These are phyloP conservation scores for Pseudomugil tenellus DNA, from an alignment of 2,797 vertebrate genomes.

Conservation along the genomic window DNA sequence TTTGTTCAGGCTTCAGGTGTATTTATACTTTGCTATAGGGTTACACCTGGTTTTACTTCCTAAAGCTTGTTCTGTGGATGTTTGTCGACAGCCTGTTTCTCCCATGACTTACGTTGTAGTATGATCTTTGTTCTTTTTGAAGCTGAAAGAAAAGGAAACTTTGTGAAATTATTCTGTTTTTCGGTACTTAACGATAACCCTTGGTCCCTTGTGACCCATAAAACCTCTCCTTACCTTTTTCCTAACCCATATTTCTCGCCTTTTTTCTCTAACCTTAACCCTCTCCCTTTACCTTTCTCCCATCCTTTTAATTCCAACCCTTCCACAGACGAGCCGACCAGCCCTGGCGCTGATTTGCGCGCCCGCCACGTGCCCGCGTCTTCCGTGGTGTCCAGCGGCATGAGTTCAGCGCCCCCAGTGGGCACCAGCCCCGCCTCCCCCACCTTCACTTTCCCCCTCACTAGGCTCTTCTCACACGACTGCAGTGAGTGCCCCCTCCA, in stretches of 20 bases:
- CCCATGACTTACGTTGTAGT: too few relatives aligned
- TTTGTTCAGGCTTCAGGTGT: background rate
- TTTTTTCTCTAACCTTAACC: constrained; percentile 61
- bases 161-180: constrained; percentile 18
- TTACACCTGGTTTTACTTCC: constrained; percentile 1
- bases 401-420: constrained; percentile 89
- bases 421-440: constrained; percentile 90
- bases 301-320: constrained; percentile 32
- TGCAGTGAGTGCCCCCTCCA: constrained; percentile 89
- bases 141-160: constrained; percentile 6
- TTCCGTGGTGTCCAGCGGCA: constrained; percentile 95
- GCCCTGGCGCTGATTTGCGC: constrained; percentile 93
- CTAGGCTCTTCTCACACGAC: constrained; percentile 95
- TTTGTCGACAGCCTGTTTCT: too few relatives aligned
- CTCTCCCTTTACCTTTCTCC: constrained; percentile 4
- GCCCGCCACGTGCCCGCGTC: constrained; percentile 96
- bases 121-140: background rate
- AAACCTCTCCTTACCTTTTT: constrained; percentile 32
- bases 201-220: constrained; percentile 38
- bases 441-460: constrained; percentile 91
- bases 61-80: background rate
- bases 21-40: background rate
- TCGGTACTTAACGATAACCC: constrained; percentile 20
- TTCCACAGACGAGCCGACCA: constrained; percentile 93
- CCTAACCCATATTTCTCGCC: constrained; percentile 43